Conservation (phyloP, 1,140 invertebrate genomes). For the Diuraphis noxia region DNA sequence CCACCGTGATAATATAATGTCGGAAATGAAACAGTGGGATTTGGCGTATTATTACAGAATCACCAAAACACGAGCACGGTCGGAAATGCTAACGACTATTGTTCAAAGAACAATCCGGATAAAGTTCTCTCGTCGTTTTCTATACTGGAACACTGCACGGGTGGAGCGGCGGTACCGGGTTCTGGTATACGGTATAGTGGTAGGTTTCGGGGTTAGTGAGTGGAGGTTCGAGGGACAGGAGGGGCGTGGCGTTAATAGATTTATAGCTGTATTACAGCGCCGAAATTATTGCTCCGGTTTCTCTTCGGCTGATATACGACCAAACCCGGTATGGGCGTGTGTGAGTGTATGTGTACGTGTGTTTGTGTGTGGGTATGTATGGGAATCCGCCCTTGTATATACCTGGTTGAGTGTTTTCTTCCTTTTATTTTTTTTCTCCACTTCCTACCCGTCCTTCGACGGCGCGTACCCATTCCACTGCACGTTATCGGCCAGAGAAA, state of each 20-base stretch:
- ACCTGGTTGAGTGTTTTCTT: slow-evolving; percentile 43
- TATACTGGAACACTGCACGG: background rate
- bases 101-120: slow-evolving; percentile 53
- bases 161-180: no score
- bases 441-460: background rate
- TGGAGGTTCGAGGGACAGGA: background rate
- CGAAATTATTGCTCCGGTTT: slow-evolving; percentile 48
- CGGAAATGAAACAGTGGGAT: slow-evolving; percentile 19
- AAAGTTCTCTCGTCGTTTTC: slow-evolving; percentile 47
- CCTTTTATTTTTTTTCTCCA: background rate
- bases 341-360: no score
- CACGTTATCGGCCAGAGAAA: background rate
- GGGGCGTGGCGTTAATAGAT: slow-evolving; percentile 45
- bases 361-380: background rate
- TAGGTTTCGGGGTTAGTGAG: background rate
- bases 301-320: slow-evolving; percentile 30
- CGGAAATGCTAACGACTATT: slow-evolving; percentile 52
- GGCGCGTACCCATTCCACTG: background rate
- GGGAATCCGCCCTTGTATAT: slow-evolving; percentile 12
- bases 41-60: slow-evolving; percentile 38
- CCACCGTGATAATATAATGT: background rate
- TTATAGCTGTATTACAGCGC: slow-evolving; percentile 44
- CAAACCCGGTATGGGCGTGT: background rate
- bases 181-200: background rate
- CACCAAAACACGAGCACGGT: slow-evolving; percentile 19